These are phyloP conservation scores for Bergia sp. DNA, from an alignment of 92 coral and sea anemone species.

Conservation along the genomic window DNA sequence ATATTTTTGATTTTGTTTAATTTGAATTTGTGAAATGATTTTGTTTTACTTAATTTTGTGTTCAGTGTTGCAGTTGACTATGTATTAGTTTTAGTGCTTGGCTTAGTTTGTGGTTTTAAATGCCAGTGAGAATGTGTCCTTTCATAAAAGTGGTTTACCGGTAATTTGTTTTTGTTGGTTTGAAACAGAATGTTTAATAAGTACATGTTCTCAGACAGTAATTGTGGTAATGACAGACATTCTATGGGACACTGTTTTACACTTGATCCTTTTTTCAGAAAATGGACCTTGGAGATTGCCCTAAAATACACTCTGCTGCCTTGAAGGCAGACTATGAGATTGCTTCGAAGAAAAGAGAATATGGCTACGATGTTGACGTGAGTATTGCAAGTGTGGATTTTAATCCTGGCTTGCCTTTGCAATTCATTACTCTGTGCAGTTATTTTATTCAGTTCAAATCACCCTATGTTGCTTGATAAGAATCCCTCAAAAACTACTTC, in stretches of 20 bases:
- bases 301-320: conserved; percentile 89
- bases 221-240: background rate
- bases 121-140: background rate
- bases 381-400: conserved; percentile 25
- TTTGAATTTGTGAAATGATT: no score
- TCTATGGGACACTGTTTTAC: background rate
- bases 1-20: no score
- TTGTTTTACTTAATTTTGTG: no score
- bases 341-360: conserved; percentile 86
- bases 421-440: no score
- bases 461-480: no score
- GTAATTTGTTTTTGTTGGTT: background rate
- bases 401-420: no score
- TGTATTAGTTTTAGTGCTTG: no score
- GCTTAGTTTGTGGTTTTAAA: no score
- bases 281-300: conserved; percentile 98
- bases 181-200: background rate
- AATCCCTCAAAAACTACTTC: no score
- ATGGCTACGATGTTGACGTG: conserved; percentile 95
- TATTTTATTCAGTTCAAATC: no score
- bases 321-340: conserved; percentile 91
- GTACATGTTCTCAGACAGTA: background rate
- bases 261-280: conserved; percentile 57
- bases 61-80: no score
- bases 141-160: background rate